Evolutionary conservation across 2,797 vertebrate species (phyloP), one percentile per base, ranked within the genome.

Genomic region (Tokudaia muenninki): DNA sequence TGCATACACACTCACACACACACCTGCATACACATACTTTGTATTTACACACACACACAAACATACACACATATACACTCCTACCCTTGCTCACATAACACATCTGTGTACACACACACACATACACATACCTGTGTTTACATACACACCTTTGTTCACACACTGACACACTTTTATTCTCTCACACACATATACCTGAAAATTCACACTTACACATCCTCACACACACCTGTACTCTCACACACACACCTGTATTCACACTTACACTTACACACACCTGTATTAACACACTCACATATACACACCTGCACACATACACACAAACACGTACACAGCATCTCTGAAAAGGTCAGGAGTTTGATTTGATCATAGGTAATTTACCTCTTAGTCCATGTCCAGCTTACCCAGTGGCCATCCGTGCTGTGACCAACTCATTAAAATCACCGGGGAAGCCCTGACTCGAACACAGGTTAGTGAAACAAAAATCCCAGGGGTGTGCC

Each of bases 301-400:
- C 34, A 21, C 50, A 79, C 22, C 1, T 14, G 4, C 4, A 77
- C 29, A 21, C 10, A 24, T 13, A 29, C 1, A 65, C 29, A 83
- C 37, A 61, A 6, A 21, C 41, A 44, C 13, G 63, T 1, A 82
- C 22, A 41, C 31, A 57, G 5, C 37, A 70, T 22, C 63, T 87
- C n/a, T 86, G 44, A 67, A 86, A 87, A 52, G 21, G 22, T 22
- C 17, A 41, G 26, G 44, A 84, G 74, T 94, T 92, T 96, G 63
- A 78, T 72, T 41, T 72, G 34, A 44, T 91, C 6, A 12, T 31
- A 88, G 31, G 34, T 91, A 12, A 50, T 93, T 89, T 50, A 61
- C 24, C 78, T 91, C 74, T 79, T 41, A 31, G n/a, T 50, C 31
- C 10, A 37, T 79, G 34, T 74, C 37, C 47, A 44, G 47, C 6